Evolutionary conservation across 2,797 vertebrate genomes (phyloP), one percentile per base, ranked within the genome.

Genomic region (Tolypeutes matacus): DNA sequence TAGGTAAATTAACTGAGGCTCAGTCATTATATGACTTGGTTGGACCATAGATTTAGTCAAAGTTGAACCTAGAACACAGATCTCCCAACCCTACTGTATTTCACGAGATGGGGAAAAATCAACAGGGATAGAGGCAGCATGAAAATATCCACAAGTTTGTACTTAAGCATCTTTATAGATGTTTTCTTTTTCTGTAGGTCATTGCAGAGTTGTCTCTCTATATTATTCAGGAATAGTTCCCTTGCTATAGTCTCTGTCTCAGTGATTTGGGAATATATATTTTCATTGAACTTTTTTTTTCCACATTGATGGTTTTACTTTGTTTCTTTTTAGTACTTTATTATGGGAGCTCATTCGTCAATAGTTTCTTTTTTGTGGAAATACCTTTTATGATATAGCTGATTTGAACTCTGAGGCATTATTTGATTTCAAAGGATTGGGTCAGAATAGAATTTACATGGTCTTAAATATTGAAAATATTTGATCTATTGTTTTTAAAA

Each of bases 341-440:
- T 91, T 95, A 75, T 8, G 15, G 18, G 65, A 93, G 29, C 49
- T 94, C 42, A 95, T 89, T 34, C 88, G 89, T 95, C 23, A 90
- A 93, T 89, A 51, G 11, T 64, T 42, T 18, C 36, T 70, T 87
- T 83, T 42, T 89, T 82, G 42, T 86, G 85, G 75, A 93, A 95
- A 89, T 88, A 93, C 78, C 12, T 49, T 69, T 86, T 85, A 69
- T 62, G 34, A 85, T 85, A 42, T 81, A 89, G 72, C 36, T 69
- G 49, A 94, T 82, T 89, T 39, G 31, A 94, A 82, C 46, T 69
- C 31, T 65, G 25, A 78, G 53, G 25, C 7, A 65, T 25, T 60
- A 86, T 86, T 93, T 96, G 92, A 95, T 93, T 91, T 95, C 83
- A 91, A 94, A 88, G 49, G 4, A 4, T 76, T 96, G n/a, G 53